Evolutionary conservation across 2,113 vertebrate genomes (phyloP).

Genomic region (Polyodon spathula): DNA sequence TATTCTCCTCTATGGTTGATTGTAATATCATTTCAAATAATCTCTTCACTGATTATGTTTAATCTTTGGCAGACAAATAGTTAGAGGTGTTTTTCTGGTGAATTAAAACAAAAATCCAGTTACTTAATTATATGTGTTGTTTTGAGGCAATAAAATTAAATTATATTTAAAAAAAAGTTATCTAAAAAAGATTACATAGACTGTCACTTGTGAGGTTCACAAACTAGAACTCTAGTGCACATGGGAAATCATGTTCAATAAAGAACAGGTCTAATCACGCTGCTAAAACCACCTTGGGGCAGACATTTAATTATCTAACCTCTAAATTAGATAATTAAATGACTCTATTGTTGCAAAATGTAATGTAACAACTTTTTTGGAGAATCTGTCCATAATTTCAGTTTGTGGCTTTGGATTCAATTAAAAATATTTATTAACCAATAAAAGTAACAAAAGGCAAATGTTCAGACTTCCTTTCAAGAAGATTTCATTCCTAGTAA

Average conservation of each 20-base stretch:
- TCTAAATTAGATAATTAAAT: slow-evolving; percentile 15
- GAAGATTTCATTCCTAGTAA: too few species aligned
- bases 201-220: background rate
- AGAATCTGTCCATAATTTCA: slow-evolving; percentile 6
- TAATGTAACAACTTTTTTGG: slow-evolving; percentile 12
- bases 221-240: background rate
- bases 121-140: background rate
- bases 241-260: slow-evolving; percentile 15
- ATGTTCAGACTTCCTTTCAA: too few species aligned
- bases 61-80: too few species aligned
- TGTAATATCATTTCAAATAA: too few species aligned
- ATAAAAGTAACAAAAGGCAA: background rate
- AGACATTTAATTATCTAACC: background rate
- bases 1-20: too few species aligned
- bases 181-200: background rate
- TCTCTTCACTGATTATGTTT: too few species aligned
- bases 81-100: too few species aligned
- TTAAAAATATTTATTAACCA: background rate
- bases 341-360: background rate
- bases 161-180: background rate
- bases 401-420: slow-evolving; percentile 30
- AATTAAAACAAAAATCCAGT: background rate
- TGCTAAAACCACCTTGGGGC: background rate
- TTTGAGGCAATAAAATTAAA: slow-evolving; percentile 11
- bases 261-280: background rate